Conservation (phyloP, 2,113 vertebrate genomes). For the Chloropsis hardwickii region DNA sequence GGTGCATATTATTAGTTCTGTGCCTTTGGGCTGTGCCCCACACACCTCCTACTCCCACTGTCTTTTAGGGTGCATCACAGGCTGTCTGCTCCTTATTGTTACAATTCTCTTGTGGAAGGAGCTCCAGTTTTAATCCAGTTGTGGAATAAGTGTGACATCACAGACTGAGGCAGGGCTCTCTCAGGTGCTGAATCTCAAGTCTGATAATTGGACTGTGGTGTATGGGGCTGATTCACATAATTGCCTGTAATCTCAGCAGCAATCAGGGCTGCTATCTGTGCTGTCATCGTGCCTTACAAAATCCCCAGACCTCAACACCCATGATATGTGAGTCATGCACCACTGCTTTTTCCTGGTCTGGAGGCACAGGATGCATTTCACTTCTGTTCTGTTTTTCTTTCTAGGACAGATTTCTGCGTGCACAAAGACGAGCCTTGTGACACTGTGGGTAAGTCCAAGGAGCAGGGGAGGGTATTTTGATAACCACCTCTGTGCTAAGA, state of each 20-base stretch:
- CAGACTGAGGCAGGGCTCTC: background rate
- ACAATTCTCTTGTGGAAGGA: background rate
- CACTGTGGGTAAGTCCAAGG: slow-evolving; percentile 89
- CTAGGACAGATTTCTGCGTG: slow-evolving; percentile 98
- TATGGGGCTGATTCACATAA: background rate
- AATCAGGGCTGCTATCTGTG: background rate
- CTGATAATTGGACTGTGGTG: background rate
- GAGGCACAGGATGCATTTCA: slow-evolving; percentile 18
- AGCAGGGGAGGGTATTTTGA: background rate
- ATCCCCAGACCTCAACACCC: background rate
- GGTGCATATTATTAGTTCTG: background rate
- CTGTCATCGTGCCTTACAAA: background rate
- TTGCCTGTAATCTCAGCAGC: background rate
- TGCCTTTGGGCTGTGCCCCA: background rate
- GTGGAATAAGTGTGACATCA: background rate
- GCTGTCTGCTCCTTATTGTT: background rate
- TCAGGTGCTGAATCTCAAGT: background rate
- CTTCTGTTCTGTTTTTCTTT: slow-evolving; percentile 55
- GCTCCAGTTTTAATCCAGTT: background rate
- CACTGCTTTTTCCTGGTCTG: background rate
- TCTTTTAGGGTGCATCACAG: background rate
- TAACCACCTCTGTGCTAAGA: background rate
- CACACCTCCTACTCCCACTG: background rate
- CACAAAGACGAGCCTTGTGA: slow-evolving; percentile 98
- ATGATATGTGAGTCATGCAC: background rate